Percentiles rank a stretch among this genome's conserved stretches.
Evolutionary conservation across 2,888 invertebrate species (phyloP).

Genomic region (Lysandra coridon): DNA sequence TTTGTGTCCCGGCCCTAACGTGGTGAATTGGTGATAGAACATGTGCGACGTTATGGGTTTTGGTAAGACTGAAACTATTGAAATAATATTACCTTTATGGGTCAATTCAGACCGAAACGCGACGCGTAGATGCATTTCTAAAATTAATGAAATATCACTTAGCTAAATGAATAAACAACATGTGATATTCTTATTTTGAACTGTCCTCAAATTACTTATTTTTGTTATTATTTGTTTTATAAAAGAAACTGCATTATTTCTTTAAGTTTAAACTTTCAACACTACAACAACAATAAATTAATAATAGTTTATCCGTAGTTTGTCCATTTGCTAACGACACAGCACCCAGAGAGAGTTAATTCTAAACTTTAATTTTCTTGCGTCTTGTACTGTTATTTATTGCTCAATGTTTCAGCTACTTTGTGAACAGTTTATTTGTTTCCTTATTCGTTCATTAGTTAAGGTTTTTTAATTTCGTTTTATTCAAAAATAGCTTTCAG

Average conservation of each 20-base stretch:
- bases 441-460: neutral
- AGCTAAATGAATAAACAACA: too few relatives aligned
- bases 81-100: neutral
- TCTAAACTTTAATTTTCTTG: conserved; percentile 17
- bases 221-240: too few relatives aligned
- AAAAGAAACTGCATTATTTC: neutral
- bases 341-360: neutral
- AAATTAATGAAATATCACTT: too few relatives aligned
- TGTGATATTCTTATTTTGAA: too few relatives aligned
- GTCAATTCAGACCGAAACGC: too few relatives aligned
- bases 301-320: neutral
- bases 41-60: neutral
- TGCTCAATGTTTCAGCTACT: neutral
- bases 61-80: neutral
- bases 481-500: too few relatives aligned
- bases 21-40: too few relatives aligned
- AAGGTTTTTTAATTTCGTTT: neutral
- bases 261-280: neutral
- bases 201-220: too few relatives aligned
- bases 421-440: conserved; percentile 2
- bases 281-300: neutral
- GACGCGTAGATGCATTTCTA: too few relatives aligned
- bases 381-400: conserved; percentile 17
- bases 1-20: too few relatives aligned
- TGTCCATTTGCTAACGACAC: conserved; percentile 12